Percentiles rank a stretch among this genome's conserved stretches.
Conservation (phyloP, 2,113 vertebrate genomes). For the Cervus canadensis region DNA sequence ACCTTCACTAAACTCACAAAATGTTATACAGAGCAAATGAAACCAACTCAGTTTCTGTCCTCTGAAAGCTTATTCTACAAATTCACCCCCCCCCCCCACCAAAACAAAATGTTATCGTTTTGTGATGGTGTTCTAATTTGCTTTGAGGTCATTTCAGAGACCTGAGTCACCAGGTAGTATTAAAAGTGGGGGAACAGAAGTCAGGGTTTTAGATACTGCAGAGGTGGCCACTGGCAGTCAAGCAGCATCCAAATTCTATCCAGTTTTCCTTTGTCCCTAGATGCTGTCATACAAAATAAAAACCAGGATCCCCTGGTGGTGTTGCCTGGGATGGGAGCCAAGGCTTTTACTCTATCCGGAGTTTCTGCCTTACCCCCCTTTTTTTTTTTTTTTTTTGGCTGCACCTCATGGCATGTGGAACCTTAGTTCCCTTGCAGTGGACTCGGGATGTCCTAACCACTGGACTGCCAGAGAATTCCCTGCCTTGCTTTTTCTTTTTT, state of each 20-base stretch:
- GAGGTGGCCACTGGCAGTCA: not conserved
- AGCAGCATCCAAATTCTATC: not conserved
- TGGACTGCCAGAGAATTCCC: not conserved
- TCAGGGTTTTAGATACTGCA: not conserved
- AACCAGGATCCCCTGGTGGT: not conserved
- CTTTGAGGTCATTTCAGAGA: not conserved
- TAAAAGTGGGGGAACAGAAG: not conserved
- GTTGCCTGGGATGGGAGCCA: not conserved
- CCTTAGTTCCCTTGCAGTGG: not conserved
- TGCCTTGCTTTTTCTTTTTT: not conserved
- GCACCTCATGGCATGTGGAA: not conserved
- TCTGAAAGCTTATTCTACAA: conserved; percentile 14
- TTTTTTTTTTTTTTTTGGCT: not conserved
- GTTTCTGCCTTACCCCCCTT: not conserved
- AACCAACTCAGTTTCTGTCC: not conserved
- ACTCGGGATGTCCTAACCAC: not conserved
- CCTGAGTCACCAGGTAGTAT: not conserved
- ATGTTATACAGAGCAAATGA: conserved; percentile 4
- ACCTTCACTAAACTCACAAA: not conserved
- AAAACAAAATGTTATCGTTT: not conserved
- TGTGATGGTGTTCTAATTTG: not conserved
- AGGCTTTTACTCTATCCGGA: not conserved
- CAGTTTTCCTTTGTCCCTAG: not conserved
- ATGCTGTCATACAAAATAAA: not conserved
- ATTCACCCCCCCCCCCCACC: not conserved